Conservation (phyloP, 2,888 invertebrate species). For the Dicyrtomina minuta region DNA sequence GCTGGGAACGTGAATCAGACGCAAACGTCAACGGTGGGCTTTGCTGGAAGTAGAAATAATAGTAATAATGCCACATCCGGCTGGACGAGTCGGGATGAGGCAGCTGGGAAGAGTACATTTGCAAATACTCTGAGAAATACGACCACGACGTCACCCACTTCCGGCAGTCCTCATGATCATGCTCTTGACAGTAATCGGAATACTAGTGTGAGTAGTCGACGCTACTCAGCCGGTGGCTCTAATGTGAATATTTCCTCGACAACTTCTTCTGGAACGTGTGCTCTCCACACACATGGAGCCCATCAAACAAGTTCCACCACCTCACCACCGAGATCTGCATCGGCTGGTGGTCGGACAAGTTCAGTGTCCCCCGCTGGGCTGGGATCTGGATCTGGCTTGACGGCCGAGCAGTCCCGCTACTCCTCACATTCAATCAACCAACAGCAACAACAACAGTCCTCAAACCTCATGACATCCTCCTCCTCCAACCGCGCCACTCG, state of each 20-base stretch:
- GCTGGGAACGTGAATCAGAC: slow-evolving; percentile 14
- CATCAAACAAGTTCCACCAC: neutral
- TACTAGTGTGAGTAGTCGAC: slow-evolving; percentile 5
- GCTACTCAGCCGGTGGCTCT: slow-evolving; percentile 19
- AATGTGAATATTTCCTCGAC: slow-evolving; percentile 11
- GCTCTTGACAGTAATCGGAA: no score
- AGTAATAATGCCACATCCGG: neutral
- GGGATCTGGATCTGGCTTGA: no score
- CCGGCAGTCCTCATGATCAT: no score
- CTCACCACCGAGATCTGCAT: neutral
- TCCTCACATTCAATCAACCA: slow-evolving; percentile 6
- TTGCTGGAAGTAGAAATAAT: slow-evolving; percentile 21
- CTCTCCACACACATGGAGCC: slow-evolving; percentile 1
- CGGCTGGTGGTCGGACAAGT: neutral
- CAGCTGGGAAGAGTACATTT: slow-evolving; percentile 43
- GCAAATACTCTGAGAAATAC: slow-evolving; percentile 40
- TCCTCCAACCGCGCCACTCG: slow-evolving; percentile 64
- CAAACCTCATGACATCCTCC: slow-evolving; percentile 50
- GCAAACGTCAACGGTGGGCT: neutral
- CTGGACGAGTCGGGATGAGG: slow-evolving; percentile 46
- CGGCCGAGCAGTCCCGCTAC: slow-evolving; percentile 26
- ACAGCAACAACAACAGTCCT: slow-evolving; percentile 35
- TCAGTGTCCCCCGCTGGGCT: neutral
- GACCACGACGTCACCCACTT: no score
- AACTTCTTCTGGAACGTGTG: slow-evolving; percentile 13